Conservation (phyloP, 2,888 invertebrate genomes). For the Drosophila meridiana region DNA sequence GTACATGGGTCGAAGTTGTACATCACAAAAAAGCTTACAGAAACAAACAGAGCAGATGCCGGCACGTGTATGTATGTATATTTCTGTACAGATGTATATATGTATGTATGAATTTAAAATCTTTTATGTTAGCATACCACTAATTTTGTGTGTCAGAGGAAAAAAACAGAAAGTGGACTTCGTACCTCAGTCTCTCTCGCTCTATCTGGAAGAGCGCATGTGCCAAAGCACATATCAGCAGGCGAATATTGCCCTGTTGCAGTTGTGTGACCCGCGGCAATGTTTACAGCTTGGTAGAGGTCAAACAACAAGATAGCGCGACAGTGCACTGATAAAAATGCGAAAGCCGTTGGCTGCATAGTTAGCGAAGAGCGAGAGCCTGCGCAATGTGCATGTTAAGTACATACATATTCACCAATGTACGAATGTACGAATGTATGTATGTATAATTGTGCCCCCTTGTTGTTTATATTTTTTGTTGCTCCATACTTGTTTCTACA, state of each 20-base stretch:
- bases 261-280: slow-evolving; percentile 31
- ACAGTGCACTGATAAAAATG: slow-evolving; percentile 21
- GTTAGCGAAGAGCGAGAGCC: slow-evolving; percentile 17
- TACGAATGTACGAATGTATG: not conserved
- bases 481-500: slow-evolving; percentile 41
- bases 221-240: slow-evolving; percentile 19
- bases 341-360: slow-evolving; percentile 1
- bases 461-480: slow-evolving; percentile 44
- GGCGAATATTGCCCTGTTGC: slow-evolving; percentile 32
- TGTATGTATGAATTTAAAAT: not conserved
- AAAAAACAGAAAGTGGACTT: slow-evolving; percentile 40
- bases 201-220: slow-evolving; percentile 37
- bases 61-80: not conserved
- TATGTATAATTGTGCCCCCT: slow-evolving; percentile 28
- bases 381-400: slow-evolving; percentile 40
- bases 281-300: slow-evolving; percentile 39
- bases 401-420: not conserved
- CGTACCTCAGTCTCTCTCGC: slow-evolving; percentile 19
- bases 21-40: slow-evolving; percentile 15
- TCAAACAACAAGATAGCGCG: slow-evolving; percentile 24
- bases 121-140: slow-evolving; percentile 13
- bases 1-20: slow-evolving; percentile 5
- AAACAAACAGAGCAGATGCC: slow-evolving; percentile 14
- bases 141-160: slow-evolving; percentile 14
- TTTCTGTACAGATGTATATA: not conserved